Conservation (phyloP, 1,140 invertebrate species). For the Heliconius melpomene region DNA sequence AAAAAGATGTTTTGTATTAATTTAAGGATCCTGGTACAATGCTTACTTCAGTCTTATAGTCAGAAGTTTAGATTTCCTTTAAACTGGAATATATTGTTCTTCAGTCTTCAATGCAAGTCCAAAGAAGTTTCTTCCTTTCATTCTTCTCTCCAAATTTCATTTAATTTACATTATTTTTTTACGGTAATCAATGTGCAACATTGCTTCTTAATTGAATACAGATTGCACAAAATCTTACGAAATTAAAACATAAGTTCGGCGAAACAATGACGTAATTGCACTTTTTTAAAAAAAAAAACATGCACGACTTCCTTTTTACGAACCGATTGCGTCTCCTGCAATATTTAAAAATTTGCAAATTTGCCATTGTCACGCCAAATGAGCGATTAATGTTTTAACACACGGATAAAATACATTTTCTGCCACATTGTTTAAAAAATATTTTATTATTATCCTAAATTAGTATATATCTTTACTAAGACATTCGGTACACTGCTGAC, state of each 20-base stretch:
- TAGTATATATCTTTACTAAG: not conserved
- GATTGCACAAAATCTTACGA: too few relatives aligned
- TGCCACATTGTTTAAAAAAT: not conserved
- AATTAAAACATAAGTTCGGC: too few relatives aligned
- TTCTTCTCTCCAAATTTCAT: not conserved
- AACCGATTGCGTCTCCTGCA: too few relatives aligned
- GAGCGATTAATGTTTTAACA: too few relatives aligned
- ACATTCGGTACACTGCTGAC: not conserved
- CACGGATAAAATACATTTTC: too few relatives aligned
- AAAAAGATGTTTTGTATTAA: not conserved
- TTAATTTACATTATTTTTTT: not conserved
- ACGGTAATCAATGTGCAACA: not conserved
- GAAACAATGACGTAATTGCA: too few relatives aligned
- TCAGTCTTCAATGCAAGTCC: not conserved
- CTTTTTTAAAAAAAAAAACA: too few relatives aligned
- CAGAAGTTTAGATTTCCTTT: not conserved
- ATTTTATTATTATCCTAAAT: not conserved
- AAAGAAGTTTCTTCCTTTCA: not conserved
- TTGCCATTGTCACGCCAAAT: too few relatives aligned
- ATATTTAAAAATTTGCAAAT: too few relatives aligned
- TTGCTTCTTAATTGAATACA: not conserved
- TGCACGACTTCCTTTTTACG: too few relatives aligned
- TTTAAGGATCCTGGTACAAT: not conserved
- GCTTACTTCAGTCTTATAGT: conserved; percentile 7
- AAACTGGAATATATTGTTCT: not conserved